A percentile compares a stretch with the other conserved stretches of the same genome.
These are phyloP conservation scores for Merodon equestris DNA, from an alignment of 2,888 invertebrate genomes.

Conservation along the genomic window DNA sequence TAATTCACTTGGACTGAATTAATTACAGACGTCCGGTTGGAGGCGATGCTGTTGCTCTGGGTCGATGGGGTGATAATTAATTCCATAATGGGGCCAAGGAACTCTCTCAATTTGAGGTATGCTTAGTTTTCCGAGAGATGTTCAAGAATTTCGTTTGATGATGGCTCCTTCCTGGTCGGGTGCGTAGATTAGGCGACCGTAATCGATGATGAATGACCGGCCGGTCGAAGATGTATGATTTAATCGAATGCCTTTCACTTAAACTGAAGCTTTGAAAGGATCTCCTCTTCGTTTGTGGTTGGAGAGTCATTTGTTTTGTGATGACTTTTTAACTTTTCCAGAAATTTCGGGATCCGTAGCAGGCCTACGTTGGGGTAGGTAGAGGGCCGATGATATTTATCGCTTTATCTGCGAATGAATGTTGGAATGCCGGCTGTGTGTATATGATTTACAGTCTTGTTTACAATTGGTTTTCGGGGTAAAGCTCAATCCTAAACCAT, in stretches of 20 bases:
- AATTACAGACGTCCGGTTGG: constrained; percentile 30
- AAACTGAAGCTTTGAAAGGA: constrained; percentile 13
- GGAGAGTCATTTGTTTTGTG: constrained; percentile 30
- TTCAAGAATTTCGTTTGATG: constrained; percentile 15
- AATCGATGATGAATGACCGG: constrained; percentile 49
- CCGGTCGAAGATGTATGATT: constrained; percentile 28
- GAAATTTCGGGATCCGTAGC: constrained; percentile 25
- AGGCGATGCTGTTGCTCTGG: neutral
- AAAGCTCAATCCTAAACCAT: no score
- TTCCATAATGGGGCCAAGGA: constrained; percentile 41
- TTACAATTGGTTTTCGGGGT: no score
- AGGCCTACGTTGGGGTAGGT: constrained; percentile 28
- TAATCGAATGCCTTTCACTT: constrained; percentile 34
- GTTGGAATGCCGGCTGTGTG: no score
- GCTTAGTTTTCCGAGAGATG: constrained; percentile 22
- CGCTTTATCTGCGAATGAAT: no score
- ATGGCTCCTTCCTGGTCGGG: neutral
- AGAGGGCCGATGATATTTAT: neutral
- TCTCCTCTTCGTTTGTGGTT: constrained; percentile 5
- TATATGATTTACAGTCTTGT: no score
- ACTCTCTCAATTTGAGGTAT: constrained; percentile 17
- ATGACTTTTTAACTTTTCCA: constrained; percentile 16
- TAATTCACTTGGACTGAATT: constrained; percentile 42
- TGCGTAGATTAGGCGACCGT: constrained; percentile 16
- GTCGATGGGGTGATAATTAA: constrained; percentile 47